Evolutionary conservation across 2,888 invertebrate genomes (phyloP), one percentile per base, ranked within the genome.

Genomic region (Ctenicera cuprea): DNA sequence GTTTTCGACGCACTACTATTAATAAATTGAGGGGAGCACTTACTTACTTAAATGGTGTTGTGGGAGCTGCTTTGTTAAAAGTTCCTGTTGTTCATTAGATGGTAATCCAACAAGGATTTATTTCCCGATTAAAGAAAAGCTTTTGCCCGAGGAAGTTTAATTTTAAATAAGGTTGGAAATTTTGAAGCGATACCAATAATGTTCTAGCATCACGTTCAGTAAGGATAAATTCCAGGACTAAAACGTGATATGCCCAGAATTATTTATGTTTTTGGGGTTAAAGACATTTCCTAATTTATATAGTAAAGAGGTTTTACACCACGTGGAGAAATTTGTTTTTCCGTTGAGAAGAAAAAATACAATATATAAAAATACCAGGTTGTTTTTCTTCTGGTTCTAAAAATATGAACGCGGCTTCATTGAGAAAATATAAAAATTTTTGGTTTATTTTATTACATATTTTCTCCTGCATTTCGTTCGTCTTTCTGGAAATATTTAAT

Each of bases 141-240:
- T 18, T 14, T 0, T 20, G 18, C 16, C 9, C 20, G 20, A 33
- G 48, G 48, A 48, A 8, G 16, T 48, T 48, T n/a, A 54, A 30
- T 54, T 54, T 54, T 54, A 30, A n/a, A 54, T 30, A 54, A 54
- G 30, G 54, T 30, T 16, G 20, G 20, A 54, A 16, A 22, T 30
- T 54, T 54, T 54, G 54, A 22, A 54, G 18, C 30, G 20, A 30
- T 20, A n/a, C 54, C 26, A 54, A 54, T 54, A 54, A 26, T 26
- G 20, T 54, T 20, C n/a, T 3, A 14, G 20, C 54, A 54, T 54
- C 30, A 54, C 54, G 30, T 54, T 30, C 54, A 20, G 20, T 30
- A 12, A 30, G 38, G 59, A 11, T 4, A 16, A 59, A 59, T 18
- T 57, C 18, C 57, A 9, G 22, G 16, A 37, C 18, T 38, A 1